Evolutionary conservation across 1,140 invertebrate genomes (phyloP).

Genomic region (Aphelenchoides avenae): DNA sequence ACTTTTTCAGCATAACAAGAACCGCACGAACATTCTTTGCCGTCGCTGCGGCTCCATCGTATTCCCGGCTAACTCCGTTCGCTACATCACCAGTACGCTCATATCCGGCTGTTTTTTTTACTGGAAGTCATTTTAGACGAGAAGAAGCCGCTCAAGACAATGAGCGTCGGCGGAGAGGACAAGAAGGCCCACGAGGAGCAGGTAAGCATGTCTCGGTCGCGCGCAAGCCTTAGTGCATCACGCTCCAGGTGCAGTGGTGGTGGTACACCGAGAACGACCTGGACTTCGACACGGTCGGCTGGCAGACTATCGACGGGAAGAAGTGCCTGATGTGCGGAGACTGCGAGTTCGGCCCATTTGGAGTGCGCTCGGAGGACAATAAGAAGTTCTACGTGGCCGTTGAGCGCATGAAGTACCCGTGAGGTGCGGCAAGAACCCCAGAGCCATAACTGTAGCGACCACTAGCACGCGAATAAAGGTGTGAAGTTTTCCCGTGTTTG

Average conservation of each 20-base stretch:
- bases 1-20: constrained; percentile 20
- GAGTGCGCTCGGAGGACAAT: constrained; percentile 20
- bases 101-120: not conserved
- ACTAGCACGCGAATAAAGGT: constrained; percentile 44
- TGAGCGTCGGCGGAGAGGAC: not conserved
- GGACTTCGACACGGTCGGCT: constrained; percentile 43
- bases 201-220: not conserved
- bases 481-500: no score
- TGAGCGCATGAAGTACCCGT: constrained; percentile 39
- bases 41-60: constrained; percentile 15
- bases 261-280: constrained; percentile 40
- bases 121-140: constrained; percentile 1
- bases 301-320: constrained; percentile 42
- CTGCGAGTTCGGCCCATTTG: constrained; percentile 45
- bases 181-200: not conserved
- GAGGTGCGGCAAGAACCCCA: no score
- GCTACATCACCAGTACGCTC: not conserved
- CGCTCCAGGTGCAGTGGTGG: constrained; percentile 28
- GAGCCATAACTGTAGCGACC: no score
- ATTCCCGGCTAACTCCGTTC: constrained; percentile 11
- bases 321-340: constrained; percentile 45
- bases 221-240: constrained; percentile 11
- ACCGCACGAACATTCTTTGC: constrained; percentile 9
- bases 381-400: constrained; percentile 41
- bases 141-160: constrained; percentile 1